A percentile compares a stretch with the other conserved stretches of the same genome.
phyloP scores from a whole-genome alignment of 2,113 vertebrate genomes.

The Hepsetus odoe region DNA sequence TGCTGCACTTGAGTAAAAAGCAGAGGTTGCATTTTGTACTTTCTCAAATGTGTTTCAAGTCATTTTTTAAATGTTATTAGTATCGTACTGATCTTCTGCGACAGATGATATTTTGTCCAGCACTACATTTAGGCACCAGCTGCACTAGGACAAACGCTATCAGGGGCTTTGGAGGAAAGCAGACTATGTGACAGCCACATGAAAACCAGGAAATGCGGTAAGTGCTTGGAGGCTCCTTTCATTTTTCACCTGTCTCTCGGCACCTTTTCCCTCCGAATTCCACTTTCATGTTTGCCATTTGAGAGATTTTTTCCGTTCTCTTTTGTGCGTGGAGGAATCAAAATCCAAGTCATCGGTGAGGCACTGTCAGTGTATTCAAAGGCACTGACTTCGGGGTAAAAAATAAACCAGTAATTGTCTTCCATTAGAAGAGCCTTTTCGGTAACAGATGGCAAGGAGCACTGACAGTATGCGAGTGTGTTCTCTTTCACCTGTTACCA shows the following conservation, averaged over 20 bases:
- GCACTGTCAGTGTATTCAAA: slow-evolving; percentile 15
- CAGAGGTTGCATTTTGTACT: too few species aligned
- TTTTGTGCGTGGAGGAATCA: slow-evolving; percentile 12
- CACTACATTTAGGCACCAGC: neutral
- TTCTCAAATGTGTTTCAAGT: too few species aligned
- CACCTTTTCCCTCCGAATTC: neutral
- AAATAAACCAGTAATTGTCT: slow-evolving; percentile 39
- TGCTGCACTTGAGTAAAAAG: too few species aligned
- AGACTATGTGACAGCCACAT: slow-evolving; percentile 1
- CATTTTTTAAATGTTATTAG: too few species aligned
- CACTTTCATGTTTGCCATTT: neutral
- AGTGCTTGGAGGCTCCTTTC: neutral
- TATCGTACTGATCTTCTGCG: too few species aligned
- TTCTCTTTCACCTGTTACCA: slow-evolving; percentile 55
- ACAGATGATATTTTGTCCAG: neutral
- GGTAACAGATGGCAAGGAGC: slow-evolving; percentile 50
- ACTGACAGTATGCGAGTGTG: slow-evolving; percentile 36
- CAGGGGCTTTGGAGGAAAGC: neutral
- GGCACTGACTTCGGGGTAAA: slow-evolving; percentile 21
- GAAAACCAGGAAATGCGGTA: neutral
- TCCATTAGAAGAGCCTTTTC: slow-evolving; percentile 42
- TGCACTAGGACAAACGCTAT: neutral
- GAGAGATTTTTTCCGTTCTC: neutral
- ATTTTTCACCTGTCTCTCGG: slow-evolving; percentile 5
- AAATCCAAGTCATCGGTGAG: slow-evolving; percentile 3